Percentiles rank a stretch among this genome's conserved stretches.
Conservation (phyloP, 2,113 vertebrate species). For the Strix uralensis region DNA sequence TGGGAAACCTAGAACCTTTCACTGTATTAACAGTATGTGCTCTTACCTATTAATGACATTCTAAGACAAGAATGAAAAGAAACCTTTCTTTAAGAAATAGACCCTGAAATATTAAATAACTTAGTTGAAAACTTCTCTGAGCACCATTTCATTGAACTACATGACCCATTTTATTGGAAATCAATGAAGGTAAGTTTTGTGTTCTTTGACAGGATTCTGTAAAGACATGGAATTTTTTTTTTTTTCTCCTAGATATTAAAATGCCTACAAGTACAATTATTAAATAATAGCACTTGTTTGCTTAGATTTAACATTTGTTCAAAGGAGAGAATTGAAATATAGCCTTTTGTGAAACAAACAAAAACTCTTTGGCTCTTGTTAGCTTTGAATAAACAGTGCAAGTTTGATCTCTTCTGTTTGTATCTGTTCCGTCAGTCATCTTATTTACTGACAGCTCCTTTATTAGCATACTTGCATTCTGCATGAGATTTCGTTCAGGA, state of each 20-base stretch:
- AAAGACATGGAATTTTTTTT: background rate
- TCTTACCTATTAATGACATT: background rate
- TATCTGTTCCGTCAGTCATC: background rate
- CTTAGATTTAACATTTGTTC: background rate
- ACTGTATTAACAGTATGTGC: background rate
- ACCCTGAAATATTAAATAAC: background rate
- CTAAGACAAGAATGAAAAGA: background rate
- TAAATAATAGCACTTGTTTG: background rate
- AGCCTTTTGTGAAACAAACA: background rate
- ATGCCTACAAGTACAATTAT: background rate
- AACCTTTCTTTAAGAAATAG: background rate
- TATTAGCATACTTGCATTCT: background rate
- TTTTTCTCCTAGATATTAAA: background rate
- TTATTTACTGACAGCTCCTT: background rate
- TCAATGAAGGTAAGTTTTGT: background rate
- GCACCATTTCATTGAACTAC: background rate
- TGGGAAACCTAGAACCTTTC: background rate
- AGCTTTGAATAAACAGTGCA: background rate
- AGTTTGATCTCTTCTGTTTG: background rate
- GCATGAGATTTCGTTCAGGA: background rate
- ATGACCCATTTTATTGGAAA: background rate
- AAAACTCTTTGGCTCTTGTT: background rate
- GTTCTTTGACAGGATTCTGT: background rate
- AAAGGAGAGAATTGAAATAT: background rate
- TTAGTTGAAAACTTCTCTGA: background rate